Evolutionary conservation across 1,140 invertebrate species (phyloP), one percentile per base, ranked within the genome.

Genomic region (Drosophila sulfurigaster): DNA sequence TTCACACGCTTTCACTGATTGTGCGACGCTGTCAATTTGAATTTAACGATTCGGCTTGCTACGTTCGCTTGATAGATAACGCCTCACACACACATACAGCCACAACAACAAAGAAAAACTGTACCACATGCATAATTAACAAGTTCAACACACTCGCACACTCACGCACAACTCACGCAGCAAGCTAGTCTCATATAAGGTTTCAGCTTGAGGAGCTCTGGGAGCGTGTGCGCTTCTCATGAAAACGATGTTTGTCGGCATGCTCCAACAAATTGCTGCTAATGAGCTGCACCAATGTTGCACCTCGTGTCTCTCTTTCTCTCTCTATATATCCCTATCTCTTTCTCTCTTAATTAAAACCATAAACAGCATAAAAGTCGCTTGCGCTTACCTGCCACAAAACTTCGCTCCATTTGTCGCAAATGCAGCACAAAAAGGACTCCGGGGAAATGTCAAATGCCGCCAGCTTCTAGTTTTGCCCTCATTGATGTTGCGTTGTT

Each of bases 1-100:
- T 91, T 91, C 88, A 91, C 88, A 91, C 88, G 88, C 88, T 91
- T 91, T 91, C 88, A 91, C 88, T 91, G 80, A 74, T 79, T 71
- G 78, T 51, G 57, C 28, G 49, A 30, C 43, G 56, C 67, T 58
- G 81, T 85, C 85, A 81, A 81, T 75, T 75, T 89, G 52, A 81
- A 85, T 85, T 85, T 75, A 64, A 81, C 70, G 54, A 73, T 60
- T 73, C 30, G 10, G 25, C 16, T 45, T 86, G 78, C 65, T 66
- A 48, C 54, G 59, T 57, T 88, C 68, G 43, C 73, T 68, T 82
- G 77, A 80, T 86, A 82, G 75, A 86, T 87, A 79, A 71, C 68
- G 30, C 66, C 49, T 20, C 35, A 38, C 6, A 10, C 7, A 38
- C 5, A 7, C 5, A 32, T 1, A 8, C 5, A 32, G 7, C 20